A percentile compares a stretch with the other conserved stretches of the same genome.
These are phyloP conservation scores for Blastomussa wellsi DNA, from an alignment of 92 coral and sea anemone species.

Conservation along the genomic window DNA sequence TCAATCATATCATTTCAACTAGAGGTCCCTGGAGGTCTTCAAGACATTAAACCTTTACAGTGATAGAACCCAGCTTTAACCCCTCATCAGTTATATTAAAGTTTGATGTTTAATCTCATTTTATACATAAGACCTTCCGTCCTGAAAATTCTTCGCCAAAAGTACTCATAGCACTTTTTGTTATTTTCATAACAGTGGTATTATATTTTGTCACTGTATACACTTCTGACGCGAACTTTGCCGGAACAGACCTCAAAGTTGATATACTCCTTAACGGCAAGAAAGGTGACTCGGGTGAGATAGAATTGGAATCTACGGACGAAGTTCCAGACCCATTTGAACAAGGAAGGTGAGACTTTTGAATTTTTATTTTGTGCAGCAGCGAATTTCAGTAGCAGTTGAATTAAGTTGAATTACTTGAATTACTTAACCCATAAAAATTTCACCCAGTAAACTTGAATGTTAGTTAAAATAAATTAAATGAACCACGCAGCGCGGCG, in stretches of 20 bases:
- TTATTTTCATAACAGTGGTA: slow-evolving; percentile 10
- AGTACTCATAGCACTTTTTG: background rate
- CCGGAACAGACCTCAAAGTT: slow-evolving; percentile 60
- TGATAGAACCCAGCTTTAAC: too few relatives aligned
- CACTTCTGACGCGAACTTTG: slow-evolving; percentile 39
- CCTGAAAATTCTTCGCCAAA: background rate
- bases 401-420: background rate
- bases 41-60: background rate
- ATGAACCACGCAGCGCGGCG: too few relatives aligned
- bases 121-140: background rate
- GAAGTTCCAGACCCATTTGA: slow-evolving; percentile 58
- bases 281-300: slow-evolving; percentile 68
- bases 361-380: background rate
- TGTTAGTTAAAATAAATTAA: background rate
- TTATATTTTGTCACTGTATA: slow-evolving; percentile 35
- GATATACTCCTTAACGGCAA: slow-evolving; percentile 50
- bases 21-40: background rate
- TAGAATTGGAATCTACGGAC: slow-evolving; percentile 37
- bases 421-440: background rate
- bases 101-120: background rate
- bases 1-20: background rate
- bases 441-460: background rate
- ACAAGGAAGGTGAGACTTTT: slow-evolving; percentile 44
- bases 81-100: too few relatives aligned
- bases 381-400: background rate